Base-by-base conservation (phyloP, 2,888 invertebrate genomes). In the Bruchidius siliquastri region DNA sequence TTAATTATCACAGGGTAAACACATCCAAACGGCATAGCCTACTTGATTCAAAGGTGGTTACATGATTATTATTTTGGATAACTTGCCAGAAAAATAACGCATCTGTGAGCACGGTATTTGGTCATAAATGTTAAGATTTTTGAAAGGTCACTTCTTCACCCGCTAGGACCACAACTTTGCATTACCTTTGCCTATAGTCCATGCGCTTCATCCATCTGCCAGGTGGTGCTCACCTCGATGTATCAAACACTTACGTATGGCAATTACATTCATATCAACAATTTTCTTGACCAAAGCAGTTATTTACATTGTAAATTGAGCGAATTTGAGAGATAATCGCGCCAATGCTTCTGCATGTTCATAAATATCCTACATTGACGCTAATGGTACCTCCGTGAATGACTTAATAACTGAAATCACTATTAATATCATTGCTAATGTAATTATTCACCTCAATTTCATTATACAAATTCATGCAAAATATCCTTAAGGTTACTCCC, bases 351-450 rank as follows among this genome's bases (percentile, higher is more conserved):
- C 49, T 4, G 49, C 49, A 49, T 13, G 49, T 13, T 1, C 76
- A 76, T 70, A 75, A 77, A 72, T 74, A 71, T 77, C 73, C 76
- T 75, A 71, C 75, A 77, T 77, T 75, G 74, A 74, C 74, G 67
- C 73, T 78, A 78, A 78, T 78, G 74, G 74, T 72, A 75, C 72
- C 73, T 73, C 72, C 69, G 67, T 76, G 49, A 78, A 78, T 75
- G 76, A 75, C 78, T 78, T 77, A 77, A 78, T 78, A 77, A 71
- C 72, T 71, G 72, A 76, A 77, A 76, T 76, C 76, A 75, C 76
- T 76, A 78, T 76, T 77, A 76, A 77, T 26, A 26, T 26, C 8
- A 26, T 8, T 2, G 26, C 26, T 26, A 26, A 26, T 26, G 26
- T 26, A 26, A 26, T 26, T 8, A 26, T 8, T 26, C 26, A 26